A percentile compares a stretch with the other conserved stretches of the same genome.
Evolutionary conservation across 2,113 vertebrate species (phyloP).

Genomic region (Blennius ocellaris): DNA sequence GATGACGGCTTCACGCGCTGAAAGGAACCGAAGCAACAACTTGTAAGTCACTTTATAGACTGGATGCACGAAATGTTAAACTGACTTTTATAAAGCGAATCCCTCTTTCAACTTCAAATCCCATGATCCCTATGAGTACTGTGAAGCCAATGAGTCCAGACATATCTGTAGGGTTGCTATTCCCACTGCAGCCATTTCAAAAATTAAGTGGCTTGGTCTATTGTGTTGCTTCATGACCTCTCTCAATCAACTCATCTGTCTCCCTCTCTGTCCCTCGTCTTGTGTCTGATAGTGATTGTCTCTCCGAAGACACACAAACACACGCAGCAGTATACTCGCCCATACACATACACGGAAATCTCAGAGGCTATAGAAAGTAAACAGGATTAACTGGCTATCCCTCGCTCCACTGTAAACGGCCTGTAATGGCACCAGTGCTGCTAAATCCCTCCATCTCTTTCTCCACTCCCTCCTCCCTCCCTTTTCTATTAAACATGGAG

Average conservation of each 20-base stretch:
- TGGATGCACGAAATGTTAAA: conserved; percentile 46
- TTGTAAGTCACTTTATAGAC: conserved; percentile 48
- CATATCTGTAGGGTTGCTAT: conserved; percentile 46
- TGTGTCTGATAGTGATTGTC: conserved; percentile 51
- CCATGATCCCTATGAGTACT: conserved; percentile 43
- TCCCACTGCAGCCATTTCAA: conserved; percentile 54
- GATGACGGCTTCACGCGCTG: background rate
- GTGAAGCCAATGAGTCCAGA: conserved; percentile 43
- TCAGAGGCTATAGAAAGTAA: conserved; percentile 79
- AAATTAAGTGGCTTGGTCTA: conserved; percentile 60
- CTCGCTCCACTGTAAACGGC: conserved; percentile 78
- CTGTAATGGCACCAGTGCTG: conserved; percentile 77
- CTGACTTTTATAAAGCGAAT: conserved; percentile 60
- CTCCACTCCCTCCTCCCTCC: conserved; percentile 37
- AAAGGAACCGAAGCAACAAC: conserved; percentile 9
- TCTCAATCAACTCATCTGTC: conserved; percentile 50
- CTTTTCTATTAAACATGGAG: conserved; percentile 81
- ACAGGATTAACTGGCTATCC: conserved; percentile 81
- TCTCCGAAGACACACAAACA: conserved; percentile 30
- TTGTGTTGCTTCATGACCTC: conserved; percentile 60
- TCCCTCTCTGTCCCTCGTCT: conserved; percentile 15
- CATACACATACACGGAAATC: conserved; percentile 50
- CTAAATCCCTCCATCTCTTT: conserved; percentile 74
- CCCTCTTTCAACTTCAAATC: conserved; percentile 56
- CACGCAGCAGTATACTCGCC: conserved; percentile 2